phyloP scores from a whole-genome alignment of 2,888 invertebrate genomes.

The Paralinhomoeus sp. region DNA sequence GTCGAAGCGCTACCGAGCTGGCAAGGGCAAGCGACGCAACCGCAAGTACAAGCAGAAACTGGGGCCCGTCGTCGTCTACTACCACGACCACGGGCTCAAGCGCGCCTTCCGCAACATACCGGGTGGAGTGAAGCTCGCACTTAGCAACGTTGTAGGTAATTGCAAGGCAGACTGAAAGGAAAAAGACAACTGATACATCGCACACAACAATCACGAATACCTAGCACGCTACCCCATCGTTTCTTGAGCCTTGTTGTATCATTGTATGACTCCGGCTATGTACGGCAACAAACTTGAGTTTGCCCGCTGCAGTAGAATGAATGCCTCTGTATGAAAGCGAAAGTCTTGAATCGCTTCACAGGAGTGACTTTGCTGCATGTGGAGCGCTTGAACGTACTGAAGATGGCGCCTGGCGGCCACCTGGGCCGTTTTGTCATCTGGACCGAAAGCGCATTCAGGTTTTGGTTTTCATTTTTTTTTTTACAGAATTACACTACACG shows the following conservation, averaged over 20 bases:
- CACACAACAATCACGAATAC: too few relatives aligned
- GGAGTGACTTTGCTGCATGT: constrained; percentile 75
- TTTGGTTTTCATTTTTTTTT: too few relatives aligned
- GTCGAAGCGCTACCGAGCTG: constrained; percentile 84
- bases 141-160: too few relatives aligned
- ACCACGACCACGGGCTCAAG: constrained; percentile 68
- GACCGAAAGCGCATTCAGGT: constrained; percentile 86
- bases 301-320: too few relatives aligned
- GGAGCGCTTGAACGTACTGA: constrained; percentile 67
- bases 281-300: too few relatives aligned
- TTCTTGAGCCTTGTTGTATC: too few relatives aligned
- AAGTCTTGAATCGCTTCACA: constrained; percentile 9
- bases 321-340: too few relatives aligned
- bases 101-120: constrained; percentile 96
- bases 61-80: constrained; percentile 83
- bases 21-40: constrained; percentile 97
- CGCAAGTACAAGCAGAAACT: constrained; percentile 81
- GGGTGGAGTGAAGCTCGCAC: constrained; percentile 30
- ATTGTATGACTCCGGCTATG: too few relatives aligned
- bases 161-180: too few relatives aligned
- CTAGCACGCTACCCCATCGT: too few relatives aligned
- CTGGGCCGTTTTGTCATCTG: constrained; percentile 93
- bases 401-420: constrained; percentile 85
- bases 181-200: too few relatives aligned
- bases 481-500: too few relatives aligned